Percentiles rank a stretch among this genome's conserved stretches.
These are phyloP conservation scores for Octodon degus DNA, from an alignment of 2,113 vertebrate species.

Conservation along the genomic window DNA sequence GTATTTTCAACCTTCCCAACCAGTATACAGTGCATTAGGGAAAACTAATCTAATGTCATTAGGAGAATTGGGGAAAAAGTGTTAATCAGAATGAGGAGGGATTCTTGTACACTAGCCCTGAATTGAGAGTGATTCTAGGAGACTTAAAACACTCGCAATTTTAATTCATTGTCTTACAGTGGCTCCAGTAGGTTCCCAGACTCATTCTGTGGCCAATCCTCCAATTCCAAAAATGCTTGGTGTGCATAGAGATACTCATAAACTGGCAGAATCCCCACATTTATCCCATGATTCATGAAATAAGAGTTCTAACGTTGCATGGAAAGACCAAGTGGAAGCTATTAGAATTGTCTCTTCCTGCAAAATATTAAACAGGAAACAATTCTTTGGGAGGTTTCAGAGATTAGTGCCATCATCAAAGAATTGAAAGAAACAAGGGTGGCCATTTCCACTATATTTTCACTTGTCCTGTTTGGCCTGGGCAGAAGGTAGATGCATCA, in stretches of 20 bases:
- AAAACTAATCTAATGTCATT: neutral
- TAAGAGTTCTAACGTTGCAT: neutral
- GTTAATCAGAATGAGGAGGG: neutral
- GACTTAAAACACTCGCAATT: neutral
- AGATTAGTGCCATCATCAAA: neutral
- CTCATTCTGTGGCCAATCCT: neutral
- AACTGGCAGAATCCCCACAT: neutral
- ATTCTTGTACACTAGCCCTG: neutral
- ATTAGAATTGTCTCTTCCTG: neutral
- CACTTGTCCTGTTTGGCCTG: neutral
- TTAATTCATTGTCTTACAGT: neutral
- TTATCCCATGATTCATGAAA: neutral
- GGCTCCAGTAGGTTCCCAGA: neutral
- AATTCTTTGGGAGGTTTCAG: neutral
- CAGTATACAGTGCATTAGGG: neutral
- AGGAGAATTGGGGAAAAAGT: neutral
- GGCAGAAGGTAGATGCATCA: neutral
- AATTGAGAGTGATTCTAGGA: neutral
- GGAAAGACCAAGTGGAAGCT: neutral
- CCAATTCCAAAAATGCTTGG: neutral
- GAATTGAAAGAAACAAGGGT: neutral
- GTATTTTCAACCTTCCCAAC: neutral
- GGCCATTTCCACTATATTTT: neutral
- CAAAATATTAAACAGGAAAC: neutral
- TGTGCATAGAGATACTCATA: neutral